Evolutionary conservation across 2,113 vertebrate species (phyloP).

Genomic region (Labrus mixtus): DNA sequence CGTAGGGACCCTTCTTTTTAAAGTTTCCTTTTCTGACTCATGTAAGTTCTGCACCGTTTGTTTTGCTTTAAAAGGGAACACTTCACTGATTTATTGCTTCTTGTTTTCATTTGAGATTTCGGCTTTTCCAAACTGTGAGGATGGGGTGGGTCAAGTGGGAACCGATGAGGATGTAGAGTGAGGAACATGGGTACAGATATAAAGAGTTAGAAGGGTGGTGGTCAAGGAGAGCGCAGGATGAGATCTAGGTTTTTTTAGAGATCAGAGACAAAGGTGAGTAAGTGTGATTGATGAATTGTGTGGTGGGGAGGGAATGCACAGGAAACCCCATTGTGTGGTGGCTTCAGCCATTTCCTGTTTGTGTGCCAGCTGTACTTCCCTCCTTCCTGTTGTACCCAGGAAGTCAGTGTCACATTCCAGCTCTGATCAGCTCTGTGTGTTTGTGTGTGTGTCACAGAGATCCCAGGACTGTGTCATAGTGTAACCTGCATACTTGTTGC

Average conservation of each 20-base stretch:
- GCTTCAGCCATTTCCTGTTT: constrained; percentile 85
- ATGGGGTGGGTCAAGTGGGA: constrained; percentile 13
- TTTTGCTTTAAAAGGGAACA: constrained; percentile 37
- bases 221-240: constrained; percentile 32
- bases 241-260: constrained; percentile 39
- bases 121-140: constrained; percentile 23
- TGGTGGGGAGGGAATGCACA: constrained; percentile 42
- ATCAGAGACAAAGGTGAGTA: constrained; percentile 56
- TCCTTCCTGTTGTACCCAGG: constrained; percentile 83
- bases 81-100: constrained; percentile 66
- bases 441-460: background rate
- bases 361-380: constrained; percentile 85
- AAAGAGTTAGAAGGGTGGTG: background rate
- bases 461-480: constrained; percentile 33
- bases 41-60: constrained; percentile 5
- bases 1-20: background rate
- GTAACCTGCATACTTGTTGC: constrained; percentile 21
- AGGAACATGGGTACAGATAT: constrained; percentile 30
- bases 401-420: constrained; percentile 79
- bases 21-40: background rate
- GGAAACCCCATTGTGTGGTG: constrained; percentile 85
- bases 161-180: constrained; percentile 20
- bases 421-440: constrained; percentile 65
- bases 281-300: constrained; percentile 48
- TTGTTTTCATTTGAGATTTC: constrained; percentile 59